Base-by-base conservation (phyloP, 2,888 invertebrate species). In the Cephus nigrinus region DNA sequence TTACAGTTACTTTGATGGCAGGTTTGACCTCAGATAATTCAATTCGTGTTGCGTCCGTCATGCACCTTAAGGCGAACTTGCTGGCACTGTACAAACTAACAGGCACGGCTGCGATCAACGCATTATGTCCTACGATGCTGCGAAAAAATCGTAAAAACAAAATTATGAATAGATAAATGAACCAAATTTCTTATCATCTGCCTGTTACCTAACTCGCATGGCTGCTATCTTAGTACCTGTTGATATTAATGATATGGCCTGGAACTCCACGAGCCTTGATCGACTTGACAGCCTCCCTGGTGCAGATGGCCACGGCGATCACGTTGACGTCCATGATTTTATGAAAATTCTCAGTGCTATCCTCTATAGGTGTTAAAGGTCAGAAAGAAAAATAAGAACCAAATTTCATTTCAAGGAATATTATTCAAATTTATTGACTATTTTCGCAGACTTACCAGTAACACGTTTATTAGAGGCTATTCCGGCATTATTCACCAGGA, bases 401-500 rank as follows among this genome's bases (percentile, higher is more conserved):
- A 33, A 33, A 5, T 4, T 4, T 35, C 3, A 35, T 35, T 11
- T 11, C 2, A 11, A 35, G 35, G 11, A 35, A 11, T 11, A 35
- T 35, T 12, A 11, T 35, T 35, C 4, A 15, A 69, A 3, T 0
- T 32, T 33, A 33, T 5, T 5, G 33, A 33, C 33, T 5, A 5
- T 5, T 33, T 33, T 33, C 5, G 5, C 33, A 33, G 33, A 33
- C 33, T 33, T 33, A 33, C 33, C 33, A 5, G 33, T 33, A 33
- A 32, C 31, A 32, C 31, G 31, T 32, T 32, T 32, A 0, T 32
- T 32, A 32, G 31, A 32, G 31, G 2, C 31, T 32, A 33, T 0
- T 3, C 93, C 94, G 2, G 94, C 94, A 85, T 94, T 94, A 85
- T 95, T 95, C 3, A 95, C 88, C 77, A 94, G 90, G 5, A 95